Evolutionary conservation across 35 echinoderm and acorn worm genomes (phyloP).

Genomic region (Lytechinus pictus): DNA sequence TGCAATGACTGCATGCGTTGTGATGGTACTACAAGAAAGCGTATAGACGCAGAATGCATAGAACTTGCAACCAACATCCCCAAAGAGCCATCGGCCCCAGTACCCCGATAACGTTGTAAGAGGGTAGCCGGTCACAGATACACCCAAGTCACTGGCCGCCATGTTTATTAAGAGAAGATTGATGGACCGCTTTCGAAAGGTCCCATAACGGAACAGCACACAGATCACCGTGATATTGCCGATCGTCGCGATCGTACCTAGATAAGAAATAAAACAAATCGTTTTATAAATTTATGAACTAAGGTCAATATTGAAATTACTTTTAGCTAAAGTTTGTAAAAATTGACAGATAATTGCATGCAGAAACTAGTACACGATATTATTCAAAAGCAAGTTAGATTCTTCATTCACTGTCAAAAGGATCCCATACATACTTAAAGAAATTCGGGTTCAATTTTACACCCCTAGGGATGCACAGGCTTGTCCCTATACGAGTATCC

Average conservation of each 20-base stretch:
- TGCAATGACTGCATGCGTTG: slow-evolving; percentile 61
- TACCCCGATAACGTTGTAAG: slow-evolving; percentile 69
- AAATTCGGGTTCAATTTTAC: no score
- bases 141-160: slow-evolving; percentile 76
- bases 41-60: slow-evolving; percentile 65
- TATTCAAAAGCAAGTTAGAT: no score
- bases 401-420: no score
- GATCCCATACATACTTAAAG: no score
- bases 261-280: background rate
- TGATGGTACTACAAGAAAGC: slow-evolving; percentile 59
- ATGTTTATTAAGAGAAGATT: slow-evolving; percentile 76
- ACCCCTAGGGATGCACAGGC: no score
- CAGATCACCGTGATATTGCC: slow-evolving; percentile 51
- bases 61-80: slow-evolving; percentile 64
- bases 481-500: no score
- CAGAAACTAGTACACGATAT: no score
- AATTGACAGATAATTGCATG: no score
- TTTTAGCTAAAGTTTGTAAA: no score
- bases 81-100: slow-evolving; percentile 71
- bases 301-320: no score
- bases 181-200: slow-evolving; percentile 68
- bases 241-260: slow-evolving; percentile 42
- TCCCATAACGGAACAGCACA: slow-evolving; percentile 54
- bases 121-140: slow-evolving; percentile 77
- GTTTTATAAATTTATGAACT: no score